phyloP scores from a whole-genome alignment of 53 echinoderm and acorn worm species.

The Glandiceps talaboti region DNA sequence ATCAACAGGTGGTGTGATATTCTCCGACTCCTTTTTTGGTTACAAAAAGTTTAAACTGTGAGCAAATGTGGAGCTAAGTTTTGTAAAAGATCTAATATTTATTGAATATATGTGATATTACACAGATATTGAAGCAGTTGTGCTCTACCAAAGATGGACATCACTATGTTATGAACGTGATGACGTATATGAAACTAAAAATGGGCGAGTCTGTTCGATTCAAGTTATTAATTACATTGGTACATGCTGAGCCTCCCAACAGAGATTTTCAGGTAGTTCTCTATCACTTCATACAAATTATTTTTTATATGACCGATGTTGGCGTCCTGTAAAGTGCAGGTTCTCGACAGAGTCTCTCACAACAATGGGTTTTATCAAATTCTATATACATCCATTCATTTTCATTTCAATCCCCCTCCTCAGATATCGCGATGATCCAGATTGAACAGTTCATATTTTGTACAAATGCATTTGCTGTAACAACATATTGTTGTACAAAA shows the following conservation, averaged over 20 bases:
- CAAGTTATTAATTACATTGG: not conserved
- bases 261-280: not conserved
- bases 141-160: slow-evolving; percentile 57
- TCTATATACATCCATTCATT: no score
- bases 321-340: no score
- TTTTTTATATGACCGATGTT: no score
- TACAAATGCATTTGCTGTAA: no score
- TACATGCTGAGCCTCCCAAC: not conserved
- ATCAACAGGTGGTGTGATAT: no score
- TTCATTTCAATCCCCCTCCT: no score
- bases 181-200: slow-evolving; percentile 48
- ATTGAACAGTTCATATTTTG: no score
- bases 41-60: not conserved
- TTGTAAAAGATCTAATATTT: not conserved
- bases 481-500: no score
- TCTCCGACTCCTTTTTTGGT: not conserved
- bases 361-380: no score
- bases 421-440: no score
- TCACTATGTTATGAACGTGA: slow-evolving; percentile 46
- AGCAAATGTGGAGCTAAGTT: not conserved
- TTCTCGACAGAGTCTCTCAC: no score
- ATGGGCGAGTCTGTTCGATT: slow-evolving; percentile 64
- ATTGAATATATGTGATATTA: not conserved
- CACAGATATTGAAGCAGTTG: slow-evolving; percentile 15
- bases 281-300: no score